phyloP scores from a whole-genome alignment of 2,797 vertebrate species.

The Myotis myotis region DNA sequence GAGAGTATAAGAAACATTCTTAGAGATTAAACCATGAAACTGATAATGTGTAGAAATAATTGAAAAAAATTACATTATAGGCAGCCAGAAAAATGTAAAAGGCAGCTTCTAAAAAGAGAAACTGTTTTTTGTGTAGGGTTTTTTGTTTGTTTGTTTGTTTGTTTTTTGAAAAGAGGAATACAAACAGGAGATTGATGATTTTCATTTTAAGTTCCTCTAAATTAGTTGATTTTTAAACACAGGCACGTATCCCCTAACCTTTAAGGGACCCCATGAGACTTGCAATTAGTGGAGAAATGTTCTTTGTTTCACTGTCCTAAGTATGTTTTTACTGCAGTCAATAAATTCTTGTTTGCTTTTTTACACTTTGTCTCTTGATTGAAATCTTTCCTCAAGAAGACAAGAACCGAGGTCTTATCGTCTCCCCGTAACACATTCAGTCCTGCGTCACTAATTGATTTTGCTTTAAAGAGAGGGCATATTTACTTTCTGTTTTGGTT shows the following conservation, averaged over 20 bases:
- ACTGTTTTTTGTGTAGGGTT: not conserved
- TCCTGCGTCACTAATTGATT: not conserved
- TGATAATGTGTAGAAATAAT: not conserved
- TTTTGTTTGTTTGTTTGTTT: no score
- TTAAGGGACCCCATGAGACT: no score
- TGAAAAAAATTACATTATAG: not conserved
- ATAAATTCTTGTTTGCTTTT: no score
- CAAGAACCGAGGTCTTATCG: no score
- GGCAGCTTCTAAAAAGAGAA: not conserved
- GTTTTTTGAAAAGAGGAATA: slow-evolving; percentile 10
- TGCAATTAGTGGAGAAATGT: no score
- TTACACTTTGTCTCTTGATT: no score
- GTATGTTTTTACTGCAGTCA: no score
- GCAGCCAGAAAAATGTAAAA: not conserved
- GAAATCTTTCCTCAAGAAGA: no score
- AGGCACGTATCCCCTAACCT: not conserved
- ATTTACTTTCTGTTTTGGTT: not conserved
- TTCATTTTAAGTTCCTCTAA: slow-evolving; percentile 10
- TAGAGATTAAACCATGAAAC: slow-evolving; percentile 3
- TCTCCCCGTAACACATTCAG: not conserved
- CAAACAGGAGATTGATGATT: not conserved
- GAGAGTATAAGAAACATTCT: not conserved
- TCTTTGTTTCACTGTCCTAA: no score
- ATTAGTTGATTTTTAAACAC: slow-evolving; percentile 40
- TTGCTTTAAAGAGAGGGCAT: not conserved